Percentiles rank a stretch among this genome's conserved stretches.
Conservation (phyloP, 1,140 invertebrate species). For the Cherax quadricarinatus region DNA sequence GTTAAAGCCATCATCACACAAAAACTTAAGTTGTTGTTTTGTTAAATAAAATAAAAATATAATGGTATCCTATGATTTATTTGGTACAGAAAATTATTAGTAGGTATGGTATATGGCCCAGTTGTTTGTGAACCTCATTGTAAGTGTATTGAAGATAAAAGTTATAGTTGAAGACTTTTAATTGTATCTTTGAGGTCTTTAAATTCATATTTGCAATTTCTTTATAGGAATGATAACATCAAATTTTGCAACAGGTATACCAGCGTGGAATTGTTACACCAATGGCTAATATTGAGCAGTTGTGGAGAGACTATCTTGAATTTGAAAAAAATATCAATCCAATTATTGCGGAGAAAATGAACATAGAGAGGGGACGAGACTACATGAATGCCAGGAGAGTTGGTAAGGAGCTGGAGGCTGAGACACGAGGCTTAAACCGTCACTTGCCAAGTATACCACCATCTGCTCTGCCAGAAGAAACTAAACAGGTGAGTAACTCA, state of each 20-base stretch:
- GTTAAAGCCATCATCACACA: no score
- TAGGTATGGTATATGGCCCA: no score
- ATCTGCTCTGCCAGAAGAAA: conserved; percentile 91
- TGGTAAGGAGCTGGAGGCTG: conserved; percentile 97
- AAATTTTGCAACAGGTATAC: conserved; percentile 83
- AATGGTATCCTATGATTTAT: no score
- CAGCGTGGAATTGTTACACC: conserved; percentile 97
- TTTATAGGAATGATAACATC: background rate
- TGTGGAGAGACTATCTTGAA: conserved; percentile 99
- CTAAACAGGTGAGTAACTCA: conserved; percentile 87
- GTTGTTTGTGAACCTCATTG: no score
- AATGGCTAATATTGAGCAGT: conserved; percentile 96
- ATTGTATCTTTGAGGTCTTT: no score
- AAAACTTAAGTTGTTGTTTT: no score
- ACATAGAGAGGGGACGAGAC: conserved; percentile 92
- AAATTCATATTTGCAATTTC: background rate
- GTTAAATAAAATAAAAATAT: no score
- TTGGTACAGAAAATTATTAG: no score
- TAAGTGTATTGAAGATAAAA: no score
- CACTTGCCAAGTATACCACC: conserved; percentile 96
- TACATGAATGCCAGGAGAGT: conserved; percentile 98
- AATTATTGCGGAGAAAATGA: conserved; percentile 97
- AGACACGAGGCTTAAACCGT: conserved; percentile 95
- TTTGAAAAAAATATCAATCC: conserved; percentile 97
- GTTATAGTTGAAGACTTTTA: no score